These are phyloP conservation scores for Cheiracanthium punctorium DNA, from an alignment of 2,888 invertebrate species.

Conservation along the genomic window DNA sequence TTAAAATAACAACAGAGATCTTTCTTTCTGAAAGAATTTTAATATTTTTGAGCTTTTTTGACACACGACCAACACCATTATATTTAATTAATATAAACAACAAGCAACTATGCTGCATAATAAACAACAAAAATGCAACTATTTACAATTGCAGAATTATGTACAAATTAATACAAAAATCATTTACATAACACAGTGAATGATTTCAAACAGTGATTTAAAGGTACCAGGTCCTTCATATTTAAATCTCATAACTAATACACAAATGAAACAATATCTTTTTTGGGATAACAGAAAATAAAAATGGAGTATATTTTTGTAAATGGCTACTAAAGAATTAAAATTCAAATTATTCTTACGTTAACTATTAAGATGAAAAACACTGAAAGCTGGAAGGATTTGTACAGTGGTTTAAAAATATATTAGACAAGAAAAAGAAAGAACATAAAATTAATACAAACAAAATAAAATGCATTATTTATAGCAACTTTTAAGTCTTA, in stretches of 20 bases:
- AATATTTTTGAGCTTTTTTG: constrained; percentile 55
- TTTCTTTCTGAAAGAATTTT: constrained; percentile 36
- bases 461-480: too few species aligned
- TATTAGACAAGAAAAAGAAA: too few species aligned
- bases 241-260: background rate
- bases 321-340: too few species aligned
- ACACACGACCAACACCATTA: constrained; percentile 67
- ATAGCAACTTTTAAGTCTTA: too few species aligned
- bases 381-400: too few species aligned
- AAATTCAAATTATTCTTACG: too few species aligned
- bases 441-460: too few species aligned
- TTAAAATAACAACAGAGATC: too few species aligned
- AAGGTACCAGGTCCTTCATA: constrained; percentile 21
- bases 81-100: constrained; percentile 70
- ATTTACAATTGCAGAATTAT: constrained; percentile 64
- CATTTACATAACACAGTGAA: constrained; percentile 55
- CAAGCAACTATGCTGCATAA: constrained; percentile 69
- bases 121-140: constrained; percentile 67
- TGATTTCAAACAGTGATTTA: constrained; percentile 59
- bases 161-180: constrained; percentile 68
- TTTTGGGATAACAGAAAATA: background rate
- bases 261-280: background rate
- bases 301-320: too few species aligned
- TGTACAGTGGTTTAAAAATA: too few species aligned
- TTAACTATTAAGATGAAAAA: too few species aligned